phyloP scores from a whole-genome alignment of 2,113 vertebrate species.

The Aleadryas rufinucha region DNA sequence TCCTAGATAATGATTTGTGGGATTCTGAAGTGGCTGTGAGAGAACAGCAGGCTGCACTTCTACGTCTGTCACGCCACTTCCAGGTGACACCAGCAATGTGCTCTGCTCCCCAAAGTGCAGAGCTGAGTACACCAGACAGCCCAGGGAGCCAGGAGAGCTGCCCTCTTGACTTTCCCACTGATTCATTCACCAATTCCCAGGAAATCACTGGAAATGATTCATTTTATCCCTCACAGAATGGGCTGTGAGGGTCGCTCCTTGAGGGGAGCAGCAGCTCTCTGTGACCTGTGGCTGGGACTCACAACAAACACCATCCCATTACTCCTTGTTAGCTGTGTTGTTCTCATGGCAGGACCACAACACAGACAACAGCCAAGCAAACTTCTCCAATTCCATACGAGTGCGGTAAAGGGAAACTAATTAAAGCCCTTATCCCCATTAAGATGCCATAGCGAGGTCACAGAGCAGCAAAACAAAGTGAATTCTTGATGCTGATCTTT shows the following conservation, averaged over 20 bases:
- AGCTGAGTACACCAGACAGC: not conserved
- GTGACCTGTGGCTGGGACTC: not conserved
- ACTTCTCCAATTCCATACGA: not conserved
- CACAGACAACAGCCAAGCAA: not conserved
- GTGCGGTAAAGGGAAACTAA: not conserved
- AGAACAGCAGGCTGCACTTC: not conserved
- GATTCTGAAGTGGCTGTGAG: not conserved
- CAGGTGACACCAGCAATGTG: not conserved
- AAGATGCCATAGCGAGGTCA: not conserved
- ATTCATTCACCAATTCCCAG: not conserved
- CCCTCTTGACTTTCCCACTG: not conserved
- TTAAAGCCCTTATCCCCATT: not conserved
- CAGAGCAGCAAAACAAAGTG: not conserved
- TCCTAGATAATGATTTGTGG: not conserved
- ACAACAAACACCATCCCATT: not conserved
- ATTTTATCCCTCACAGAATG: not conserved
- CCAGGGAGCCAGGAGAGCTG: not conserved
- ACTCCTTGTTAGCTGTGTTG: not conserved
- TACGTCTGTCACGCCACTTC: rapidly evolving
- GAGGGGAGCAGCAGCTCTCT: not conserved
- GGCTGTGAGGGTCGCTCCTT: not conserved
- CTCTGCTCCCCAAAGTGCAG: not conserved
- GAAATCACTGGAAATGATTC: not conserved
- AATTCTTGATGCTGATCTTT: not conserved
- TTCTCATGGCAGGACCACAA: not conserved